Base-by-base conservation (phyloP, 2,888 invertebrate genomes). In the Dione vanillae region DNA sequence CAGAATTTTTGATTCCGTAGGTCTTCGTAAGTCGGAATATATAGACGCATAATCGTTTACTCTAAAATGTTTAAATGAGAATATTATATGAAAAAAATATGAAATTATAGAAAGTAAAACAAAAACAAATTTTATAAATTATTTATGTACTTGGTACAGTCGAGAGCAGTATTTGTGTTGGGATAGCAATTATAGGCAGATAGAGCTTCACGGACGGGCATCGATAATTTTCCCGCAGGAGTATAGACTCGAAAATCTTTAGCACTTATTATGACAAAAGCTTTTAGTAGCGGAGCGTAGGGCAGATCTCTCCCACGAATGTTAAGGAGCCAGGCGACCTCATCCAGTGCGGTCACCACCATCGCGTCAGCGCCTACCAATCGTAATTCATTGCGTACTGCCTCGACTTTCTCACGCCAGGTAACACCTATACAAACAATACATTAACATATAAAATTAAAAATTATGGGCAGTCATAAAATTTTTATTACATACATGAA, bases 281-380 rank as follows among this genome's bases (percentile, higher is more conserved):
- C 95, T 81, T 96, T 95, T 10, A 97, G 91, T 19, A 97, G 95
- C 0, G 98, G 98, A 0, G 96, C 96, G 83, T 95, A 96, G 0
- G 96, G 96, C 74, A 97, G 94, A 89, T 98, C 98, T 69, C 95
- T 92, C 0, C 97, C 98, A n/a, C 98, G 94, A 19, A 98, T 95
- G 85, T 98, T 98, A 45, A 98, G 92, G 43, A 98, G 88, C 96
- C 98, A 98, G 0, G 98, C 97, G 27, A 92, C 90, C 86, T 98
- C 98, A 79, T 98, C 97, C 67, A 98, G 87, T 0, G 97, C 96
- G 0, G 98, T 97, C 14, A 98, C 94, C 40, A 98, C 94, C 93
- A 98, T 95, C 0, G 97, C 97, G 78, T 97, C 96, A 0, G 95
- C 96, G 0, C 94, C 94, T n/a, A 94, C 85, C 5, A 92, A 87